Base-by-base conservation (phyloP, 2,113 vertebrate genomes). In the Ciconia maguari region DNA sequence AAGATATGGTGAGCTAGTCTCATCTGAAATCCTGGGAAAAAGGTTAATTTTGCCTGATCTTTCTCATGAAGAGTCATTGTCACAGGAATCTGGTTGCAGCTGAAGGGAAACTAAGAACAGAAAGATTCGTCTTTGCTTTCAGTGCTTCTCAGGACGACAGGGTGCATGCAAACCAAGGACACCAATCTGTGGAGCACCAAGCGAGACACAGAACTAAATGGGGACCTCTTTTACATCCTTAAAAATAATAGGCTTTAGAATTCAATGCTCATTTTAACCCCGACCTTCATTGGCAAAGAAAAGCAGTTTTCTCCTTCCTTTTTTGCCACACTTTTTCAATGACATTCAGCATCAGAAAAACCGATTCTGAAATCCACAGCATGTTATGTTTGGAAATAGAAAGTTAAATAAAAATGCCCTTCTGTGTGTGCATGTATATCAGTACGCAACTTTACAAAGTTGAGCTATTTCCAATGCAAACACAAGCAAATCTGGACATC, bases 391-490 rank as follows among this genome's bases (percentile, higher is more conserved):
- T 96, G 82, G 85, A 96, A 94, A 75, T 18, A 90, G 49, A 83
- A 90, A 11, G 18, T n/a, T 78, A 65, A 93, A 87, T 66, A 94
- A 91, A 96, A 96, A 62, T 65, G 60, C 16, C 52, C 14, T 49
- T 93, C 44, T 54, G 1, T 64, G 19, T 60, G 18, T 54, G 46
- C 3, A 0, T 24, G n/a, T 69, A 11, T 66, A 88, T 89, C 70
- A 62, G 41, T 32, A 42, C 3, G 5, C 0, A 0, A 61, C 49
- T 93, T 82, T 66, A 71, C 24, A 62, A 93, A 90, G 55, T 1
- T 93, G 94, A 95, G n/a, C 8, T 81, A 58, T 83, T 95, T 96
- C 90, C 87, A 96, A 27, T 4, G 61, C 77, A 97, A 96, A 94
- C 72, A 96, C 66, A 75, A 94, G 51, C 57, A 96, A 91, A 93